Conservation (phyloP, 2,113 vertebrate genomes). For the Natator depressus region DNA sequence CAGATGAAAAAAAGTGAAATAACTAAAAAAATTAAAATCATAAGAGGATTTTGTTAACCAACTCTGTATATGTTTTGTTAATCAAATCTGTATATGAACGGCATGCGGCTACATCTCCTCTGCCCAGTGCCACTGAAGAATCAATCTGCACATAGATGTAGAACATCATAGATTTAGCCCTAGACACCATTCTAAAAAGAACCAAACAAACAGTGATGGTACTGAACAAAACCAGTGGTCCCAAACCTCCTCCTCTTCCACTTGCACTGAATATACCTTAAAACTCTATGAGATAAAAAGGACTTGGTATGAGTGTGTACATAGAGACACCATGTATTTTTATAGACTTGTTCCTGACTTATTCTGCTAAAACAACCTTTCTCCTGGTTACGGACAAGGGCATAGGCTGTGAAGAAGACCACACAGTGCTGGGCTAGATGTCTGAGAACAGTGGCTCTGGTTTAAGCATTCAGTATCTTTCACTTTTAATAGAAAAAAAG, state of each 20-base stretch:
- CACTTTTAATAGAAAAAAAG: background rate
- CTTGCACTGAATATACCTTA: background rate
- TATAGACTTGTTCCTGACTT: background rate
- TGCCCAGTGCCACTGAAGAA: background rate
- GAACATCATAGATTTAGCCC: background rate
- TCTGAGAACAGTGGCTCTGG: background rate
- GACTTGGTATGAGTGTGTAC: background rate
- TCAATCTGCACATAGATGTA: background rate
- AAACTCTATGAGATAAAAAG: background rate
- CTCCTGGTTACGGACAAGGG: background rate
- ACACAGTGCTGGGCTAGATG: background rate
- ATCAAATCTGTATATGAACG: background rate
- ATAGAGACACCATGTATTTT: fast-evolving
- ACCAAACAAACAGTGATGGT: background rate
- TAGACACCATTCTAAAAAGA: background rate
- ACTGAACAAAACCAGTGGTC: background rate
- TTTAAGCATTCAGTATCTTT: background rate
- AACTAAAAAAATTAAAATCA: background rate
- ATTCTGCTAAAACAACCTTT: background rate
- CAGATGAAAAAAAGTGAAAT: background rate
- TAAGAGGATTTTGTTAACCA: background rate
- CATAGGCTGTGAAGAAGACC: background rate
- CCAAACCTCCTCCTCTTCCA: background rate
- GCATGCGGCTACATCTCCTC: background rate
- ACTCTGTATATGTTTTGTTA: background rate